These are phyloP conservation scores for Holacanthus passer DNA, from an alignment of 2,113 vertebrate genomes.

Conservation along the genomic window DNA sequence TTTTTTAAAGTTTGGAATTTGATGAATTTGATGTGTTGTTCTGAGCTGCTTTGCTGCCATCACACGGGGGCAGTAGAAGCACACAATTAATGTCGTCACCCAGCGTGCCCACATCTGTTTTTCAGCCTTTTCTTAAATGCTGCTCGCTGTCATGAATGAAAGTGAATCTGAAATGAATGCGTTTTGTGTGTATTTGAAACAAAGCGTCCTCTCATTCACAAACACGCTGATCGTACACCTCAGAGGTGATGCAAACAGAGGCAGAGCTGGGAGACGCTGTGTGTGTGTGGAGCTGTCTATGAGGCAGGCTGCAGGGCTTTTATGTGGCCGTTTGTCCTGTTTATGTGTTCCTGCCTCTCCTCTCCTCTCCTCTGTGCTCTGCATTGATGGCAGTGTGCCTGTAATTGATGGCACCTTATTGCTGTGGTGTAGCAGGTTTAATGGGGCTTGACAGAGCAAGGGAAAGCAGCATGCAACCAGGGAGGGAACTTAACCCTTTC, in stretches of 20 bases:
- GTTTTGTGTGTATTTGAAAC: conserved; percentile 34
- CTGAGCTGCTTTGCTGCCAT: neutral
- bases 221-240: neutral
- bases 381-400: conserved; percentile 82
- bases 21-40: neutral
- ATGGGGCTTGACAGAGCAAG: conserved; percentile 86
- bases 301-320: conserved; percentile 74
- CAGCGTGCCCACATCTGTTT: neutral
- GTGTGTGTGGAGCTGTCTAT: conserved; percentile 1
- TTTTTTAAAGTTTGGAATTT: no score
- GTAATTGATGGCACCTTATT: conserved; percentile 88
- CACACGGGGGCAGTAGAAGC: conserved; percentile 72
- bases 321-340: conserved; percentile 87
- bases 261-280: neutral
- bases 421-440: conserved; percentile 87
- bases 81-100: neutral
- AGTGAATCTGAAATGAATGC: conserved; percentile 28
- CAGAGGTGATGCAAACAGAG: conserved; percentile 13
- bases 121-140: conserved; percentile 8
- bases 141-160: conserved; percentile 37
- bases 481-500: conserved; percentile 82
- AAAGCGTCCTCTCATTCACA: conserved; percentile 49
- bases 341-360: conserved; percentile 83
- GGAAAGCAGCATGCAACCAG: conserved; percentile 79
- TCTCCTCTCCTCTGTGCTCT: conserved; percentile 69